Percentiles rank a stretch among this genome's conserved stretches.
These are phyloP conservation scores for Bradypus variegatus DNA, from an alignment of 2,797 vertebrate species.

Conservation along the genomic window DNA sequence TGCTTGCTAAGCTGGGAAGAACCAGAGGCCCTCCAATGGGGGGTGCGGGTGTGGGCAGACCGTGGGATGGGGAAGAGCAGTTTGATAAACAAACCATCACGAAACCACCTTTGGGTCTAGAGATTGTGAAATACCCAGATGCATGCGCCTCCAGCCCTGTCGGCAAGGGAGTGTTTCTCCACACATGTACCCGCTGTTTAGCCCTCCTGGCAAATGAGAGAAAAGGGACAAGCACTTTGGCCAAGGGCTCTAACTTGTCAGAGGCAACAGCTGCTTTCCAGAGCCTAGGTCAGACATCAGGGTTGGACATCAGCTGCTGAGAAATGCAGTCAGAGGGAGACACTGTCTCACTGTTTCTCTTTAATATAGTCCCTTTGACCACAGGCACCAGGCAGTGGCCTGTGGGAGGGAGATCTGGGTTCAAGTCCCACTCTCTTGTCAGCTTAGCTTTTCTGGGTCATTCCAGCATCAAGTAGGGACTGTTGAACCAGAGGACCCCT, in stretches of 20 bases:
- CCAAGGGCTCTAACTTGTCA: background rate
- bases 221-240: background rate
- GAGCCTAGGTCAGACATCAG: slow-evolving; percentile 42
- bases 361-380: background rate
- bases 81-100: slow-evolving; percentile 47
- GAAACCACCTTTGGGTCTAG: slow-evolving; percentile 38
- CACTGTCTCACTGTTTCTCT: background rate
- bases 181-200: background rate
- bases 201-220: background rate
- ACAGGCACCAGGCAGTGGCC: background rate
- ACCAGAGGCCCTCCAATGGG: background rate
- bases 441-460: background rate
- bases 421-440: background rate
- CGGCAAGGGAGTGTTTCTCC: background rate
- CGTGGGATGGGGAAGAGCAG: slow-evolving; percentile 21
- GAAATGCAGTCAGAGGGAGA: slow-evolving; percentile 14
- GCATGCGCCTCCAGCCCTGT: background rate
- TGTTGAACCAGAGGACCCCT: background rate
- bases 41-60: background rate
- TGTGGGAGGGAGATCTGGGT: background rate
- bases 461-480: background rate
- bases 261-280: slow-evolving; percentile 32
- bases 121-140: background rate
- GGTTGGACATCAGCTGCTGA: slow-evolving; percentile 30
- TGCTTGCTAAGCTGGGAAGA: background rate